Evolutionary conservation across 2,888 invertebrate species (phyloP), one percentile per base, ranked within the genome.

Genomic region (Drosophila kokeensis): DNA sequence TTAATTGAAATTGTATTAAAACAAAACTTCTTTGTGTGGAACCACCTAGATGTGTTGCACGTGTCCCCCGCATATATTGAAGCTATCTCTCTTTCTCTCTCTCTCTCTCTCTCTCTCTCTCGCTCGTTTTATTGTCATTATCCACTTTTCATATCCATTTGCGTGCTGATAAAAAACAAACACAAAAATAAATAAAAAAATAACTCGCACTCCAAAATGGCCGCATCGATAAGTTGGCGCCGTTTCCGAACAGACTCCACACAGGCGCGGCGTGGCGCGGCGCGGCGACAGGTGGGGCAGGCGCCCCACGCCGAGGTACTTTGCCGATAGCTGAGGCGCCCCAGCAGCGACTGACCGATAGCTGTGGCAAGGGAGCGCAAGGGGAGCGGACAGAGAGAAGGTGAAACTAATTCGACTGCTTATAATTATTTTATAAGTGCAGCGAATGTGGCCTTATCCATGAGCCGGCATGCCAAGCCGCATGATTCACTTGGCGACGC

Each of bases 371-470:
- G 27, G 27, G 2, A 13, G 18, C 32, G 32, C 0, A 32, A 32
- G 10, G 2, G 32, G 0, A 10, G n/a, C n/a, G 32, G 32, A 11
- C 2, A 32, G 49, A 49, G 57, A 32, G 36, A 34, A 45, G 50
- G 58, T 30, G 64, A 61, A 66, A 64, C 77, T 81, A 73, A 65
- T 79, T 73, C 73, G 73, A 73, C 73, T 83, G 73, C 83, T 75
- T 87, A 82, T 87, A 87, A 87, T 87, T 87, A 87, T 87, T 87
- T 90, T 87, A 87, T 87, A 87, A 87, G 87, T 90, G 90, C 85
- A 90, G 84, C 70, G 49, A 76, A 81, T 73, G 87, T 70, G 69
- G 83, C 71, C 90, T 90, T 90, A 85, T 90, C 85, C 90, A 61
- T 64, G 69, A 68, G 68, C 78, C 70, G 67, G 84, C 82, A 81